Evolutionary conservation across 1,140 invertebrate genomes (phyloP), one percentile per base, ranked within the genome.

Genomic region (Procambarus clarkii): DNA sequence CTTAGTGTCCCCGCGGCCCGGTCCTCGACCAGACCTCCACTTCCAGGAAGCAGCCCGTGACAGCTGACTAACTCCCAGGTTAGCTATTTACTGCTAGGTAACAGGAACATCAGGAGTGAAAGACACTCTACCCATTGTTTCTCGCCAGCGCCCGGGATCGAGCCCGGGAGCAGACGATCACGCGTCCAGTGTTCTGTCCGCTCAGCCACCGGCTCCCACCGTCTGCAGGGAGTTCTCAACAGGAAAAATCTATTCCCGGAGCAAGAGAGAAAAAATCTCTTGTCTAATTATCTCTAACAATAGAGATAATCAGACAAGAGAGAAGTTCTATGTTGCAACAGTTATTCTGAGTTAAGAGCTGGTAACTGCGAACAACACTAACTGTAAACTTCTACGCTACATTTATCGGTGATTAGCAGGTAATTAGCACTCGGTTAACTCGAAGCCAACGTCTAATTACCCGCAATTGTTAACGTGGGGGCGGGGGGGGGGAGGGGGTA

Each of bases 401-500:
- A 1, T 74, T 74, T 74, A 74, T 74, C 69, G 69, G 69, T 74
- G 69, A 74, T 24, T 74, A 74, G 69, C 69, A 74, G 69, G 69
- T n/a, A 74, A 74, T 74, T 74, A 74, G 69, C 69, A 74, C 69
- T 74, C 69, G 21, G 69, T 74, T 74, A 74, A 74, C 69, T 74
- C 69, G 3, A 8, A 74, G 1, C n/a, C 69, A 74, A 74, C 69
- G 34, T 74, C 69, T 34, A 74, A 74, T 74, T 74, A 74, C 7
- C n/a, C 5, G 5, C 7, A 21, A 24, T 74, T 74, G 24, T 74
- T 74, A 21, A 74, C 24, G 69, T 74, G n/a, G 0, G n/a, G 69
- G 7, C n/a, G n/a, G 0, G n/a, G 69, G 7, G 34, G 34, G 34
- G 34, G 34, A 1, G 34, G 34, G 34, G 34, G 69, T 74, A 74